phyloP scores from a whole-genome alignment of 2,113 vertebrate species.

The Corythaeola cristata region DNA sequence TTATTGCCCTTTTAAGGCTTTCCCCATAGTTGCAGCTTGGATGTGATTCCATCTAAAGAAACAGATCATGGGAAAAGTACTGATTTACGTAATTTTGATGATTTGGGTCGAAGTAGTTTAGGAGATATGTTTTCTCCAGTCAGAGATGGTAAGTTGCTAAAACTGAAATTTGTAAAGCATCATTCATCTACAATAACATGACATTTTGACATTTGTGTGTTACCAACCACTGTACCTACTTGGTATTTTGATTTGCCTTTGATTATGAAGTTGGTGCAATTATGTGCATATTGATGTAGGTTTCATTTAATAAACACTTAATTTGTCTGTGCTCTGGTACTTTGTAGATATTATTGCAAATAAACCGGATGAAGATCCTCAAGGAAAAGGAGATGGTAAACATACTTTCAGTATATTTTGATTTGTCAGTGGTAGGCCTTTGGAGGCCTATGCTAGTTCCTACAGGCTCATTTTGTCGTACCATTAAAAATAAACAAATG shows the following conservation, averaged over 20 bases:
- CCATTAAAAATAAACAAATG: neutral
- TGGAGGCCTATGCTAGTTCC: neutral
- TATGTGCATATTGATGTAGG: neutral
- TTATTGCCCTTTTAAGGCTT: conserved; percentile 61
- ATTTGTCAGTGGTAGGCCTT: neutral
- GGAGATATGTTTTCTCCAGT: conserved; percentile 91
- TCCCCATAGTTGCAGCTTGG: conserved; percentile 75
- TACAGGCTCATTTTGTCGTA: neutral
- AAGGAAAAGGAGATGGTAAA: conserved; percentile 80
- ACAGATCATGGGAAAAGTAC: conserved; percentile 78
- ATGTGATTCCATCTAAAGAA: conserved; percentile 80
- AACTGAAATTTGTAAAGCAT: neutral
- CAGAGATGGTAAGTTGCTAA: conserved; percentile 85
- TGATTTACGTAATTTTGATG: conserved; percentile 73
- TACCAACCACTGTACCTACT: neutral
- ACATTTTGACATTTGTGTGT: neutral
- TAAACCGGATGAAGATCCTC: conserved; percentile 71
- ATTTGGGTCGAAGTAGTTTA: conserved; percentile 83
- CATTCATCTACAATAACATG: neutral
- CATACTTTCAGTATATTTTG: neutral
- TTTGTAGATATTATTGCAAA: conserved; percentile 74
- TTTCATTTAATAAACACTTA: neutral
- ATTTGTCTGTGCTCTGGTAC: conserved; percentile 5
- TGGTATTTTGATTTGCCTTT: neutral
- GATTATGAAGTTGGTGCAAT: neutral